phyloP scores from a whole-genome alignment of 2,113 vertebrate species.

The Periophthalmodon schlosseri region DNA sequence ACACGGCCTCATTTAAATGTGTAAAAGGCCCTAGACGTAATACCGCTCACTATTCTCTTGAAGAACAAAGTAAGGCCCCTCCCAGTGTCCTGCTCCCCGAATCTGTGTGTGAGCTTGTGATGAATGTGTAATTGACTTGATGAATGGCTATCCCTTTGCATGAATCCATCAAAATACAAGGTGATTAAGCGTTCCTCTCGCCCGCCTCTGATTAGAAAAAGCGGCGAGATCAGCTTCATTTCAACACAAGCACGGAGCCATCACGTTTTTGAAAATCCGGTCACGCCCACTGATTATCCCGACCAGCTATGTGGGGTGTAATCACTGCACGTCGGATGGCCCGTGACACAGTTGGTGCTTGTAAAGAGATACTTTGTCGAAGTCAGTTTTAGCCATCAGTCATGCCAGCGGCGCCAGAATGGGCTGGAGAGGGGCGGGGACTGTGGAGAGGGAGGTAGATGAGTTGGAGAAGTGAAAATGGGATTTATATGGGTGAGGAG shows the following conservation, averaged over 20 bases:
- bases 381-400: constrained; percentile 63
- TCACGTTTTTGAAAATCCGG: constrained; percentile 63
- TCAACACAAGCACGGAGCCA: constrained; percentile 65
- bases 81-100: constrained; percentile 55
- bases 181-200: constrained; percentile 69
- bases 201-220: constrained; percentile 71
- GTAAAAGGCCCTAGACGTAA: constrained; percentile 61
- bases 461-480: constrained; percentile 59
- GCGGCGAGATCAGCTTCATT: constrained; percentile 70
- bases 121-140: constrained; percentile 79
- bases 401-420: constrained; percentile 61
- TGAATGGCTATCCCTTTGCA: constrained; percentile 71
- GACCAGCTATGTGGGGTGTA: constrained; percentile 41
- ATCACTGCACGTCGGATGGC: constrained; percentile 48
- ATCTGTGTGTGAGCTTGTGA: constrained; percentile 68
- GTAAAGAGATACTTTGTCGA: constrained; percentile 43
- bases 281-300: constrained; percentile 73
- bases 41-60: constrained; percentile 52
- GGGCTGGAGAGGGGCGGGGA: constrained; percentile 44
- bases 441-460: constrained; percentile 46
- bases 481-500: constrained; percentile 47
- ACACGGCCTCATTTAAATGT: constrained; percentile 43
- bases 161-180: constrained; percentile 76
- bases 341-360: constrained; percentile 40
- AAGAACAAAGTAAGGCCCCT: constrained; percentile 64